Percentiles rank a stretch among this genome's conserved stretches.
Evolutionary conservation across 2,888 invertebrate genomes (phyloP).

Genomic region (Drosophila leonis): DNA sequence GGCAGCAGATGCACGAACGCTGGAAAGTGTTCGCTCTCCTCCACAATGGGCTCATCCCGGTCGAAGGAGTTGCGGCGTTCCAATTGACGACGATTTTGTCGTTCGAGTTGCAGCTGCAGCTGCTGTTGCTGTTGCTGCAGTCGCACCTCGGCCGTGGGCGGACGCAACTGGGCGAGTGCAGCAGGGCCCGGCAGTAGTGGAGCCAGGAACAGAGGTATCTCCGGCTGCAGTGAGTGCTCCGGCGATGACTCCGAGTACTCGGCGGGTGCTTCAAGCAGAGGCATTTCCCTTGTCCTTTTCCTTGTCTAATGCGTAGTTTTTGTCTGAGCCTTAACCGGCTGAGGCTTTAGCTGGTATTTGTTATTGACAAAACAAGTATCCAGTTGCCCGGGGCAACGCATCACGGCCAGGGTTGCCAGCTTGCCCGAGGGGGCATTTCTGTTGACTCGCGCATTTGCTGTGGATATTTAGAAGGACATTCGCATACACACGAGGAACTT

Average conservation of each 20-base stretch:
- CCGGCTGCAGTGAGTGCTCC: constrained; percentile 82
- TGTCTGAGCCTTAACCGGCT: constrained; percentile 7
- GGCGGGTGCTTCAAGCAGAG: constrained; percentile 79
- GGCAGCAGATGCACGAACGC: constrained; percentile 86
- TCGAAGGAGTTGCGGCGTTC: constrained; percentile 68
- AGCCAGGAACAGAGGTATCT: constrained; percentile 54
- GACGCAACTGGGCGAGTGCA: constrained; percentile 56
- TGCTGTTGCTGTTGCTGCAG: constrained; percentile 28
- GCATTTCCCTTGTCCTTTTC: constrained; percentile 67
- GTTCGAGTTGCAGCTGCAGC: constrained; percentile 29
- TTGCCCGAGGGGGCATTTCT: background rate
- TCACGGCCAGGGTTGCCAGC: constrained; percentile 34
- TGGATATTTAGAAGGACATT: background rate
- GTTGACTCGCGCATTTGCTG: background rate
- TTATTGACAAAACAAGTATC: constrained; percentile 58
- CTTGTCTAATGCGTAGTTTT: constrained; percentile 4
- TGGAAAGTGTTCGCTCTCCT: constrained; percentile 80
- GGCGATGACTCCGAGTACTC: constrained; percentile 81
- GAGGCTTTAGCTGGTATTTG: constrained; percentile 28
- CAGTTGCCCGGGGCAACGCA: constrained; percentile 45
- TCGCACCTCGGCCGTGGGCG: constrained; percentile 53
- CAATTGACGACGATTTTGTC: constrained; percentile 46
- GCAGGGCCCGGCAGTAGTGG: constrained; percentile 60
- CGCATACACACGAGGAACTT: background rate
- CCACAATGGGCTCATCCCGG: constrained; percentile 76